Percentiles rank a stretch among this genome's conserved stretches.
phyloP scores from a whole-genome alignment of 2,888 invertebrate species.

The Rhagonycha lutea region DNA sequence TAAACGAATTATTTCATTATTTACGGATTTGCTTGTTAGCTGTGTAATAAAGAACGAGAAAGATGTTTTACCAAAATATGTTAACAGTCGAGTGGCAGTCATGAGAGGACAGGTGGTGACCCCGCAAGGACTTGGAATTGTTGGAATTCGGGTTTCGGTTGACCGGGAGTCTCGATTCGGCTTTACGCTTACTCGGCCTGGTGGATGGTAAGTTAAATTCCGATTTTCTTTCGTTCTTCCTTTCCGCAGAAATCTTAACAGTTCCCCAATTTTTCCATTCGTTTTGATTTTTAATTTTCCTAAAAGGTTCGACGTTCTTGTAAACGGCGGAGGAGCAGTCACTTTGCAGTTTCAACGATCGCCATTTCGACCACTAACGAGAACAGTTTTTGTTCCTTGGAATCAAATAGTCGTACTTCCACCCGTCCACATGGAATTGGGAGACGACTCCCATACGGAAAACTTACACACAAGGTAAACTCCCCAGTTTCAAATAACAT shows the following conservation, averaged over 20 bases:
- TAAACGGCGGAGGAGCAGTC: slow-evolving; percentile 98
- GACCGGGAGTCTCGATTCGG: slow-evolving; percentile 93
- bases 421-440: slow-evolving; percentile 84
- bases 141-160: slow-evolving; percentile 96
- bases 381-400: slow-evolving; percentile 95
- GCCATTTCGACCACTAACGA: slow-evolving; percentile 86
- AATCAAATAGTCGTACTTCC: slow-evolving; percentile 95
- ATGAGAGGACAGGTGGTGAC: slow-evolving; percentile 97
- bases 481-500: not conserved
- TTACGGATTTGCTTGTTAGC: slow-evolving; percentile 31
- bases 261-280: not conserved
- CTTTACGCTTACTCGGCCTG: slow-evolving; percentile 90
- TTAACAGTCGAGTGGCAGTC: slow-evolving; percentile 93
- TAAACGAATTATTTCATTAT: slow-evolving; percentile 32
- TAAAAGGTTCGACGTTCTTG: slow-evolving; percentile 94
- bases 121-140: slow-evolving; percentile 92
- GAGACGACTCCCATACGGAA: slow-evolving; percentile 63
- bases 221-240: not conserved
- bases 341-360: slow-evolving; percentile 95
- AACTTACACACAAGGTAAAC: slow-evolving; percentile 44
- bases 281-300: not conserved
- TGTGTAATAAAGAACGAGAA: slow-evolving; percentile 30
- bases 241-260: not conserved
- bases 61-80: slow-evolving; percentile 42
- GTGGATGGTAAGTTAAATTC: slow-evolving; percentile 84